Evolutionary conservation across 2,888 invertebrate species (phyloP).

Genomic region (Tachina fera): DNA sequence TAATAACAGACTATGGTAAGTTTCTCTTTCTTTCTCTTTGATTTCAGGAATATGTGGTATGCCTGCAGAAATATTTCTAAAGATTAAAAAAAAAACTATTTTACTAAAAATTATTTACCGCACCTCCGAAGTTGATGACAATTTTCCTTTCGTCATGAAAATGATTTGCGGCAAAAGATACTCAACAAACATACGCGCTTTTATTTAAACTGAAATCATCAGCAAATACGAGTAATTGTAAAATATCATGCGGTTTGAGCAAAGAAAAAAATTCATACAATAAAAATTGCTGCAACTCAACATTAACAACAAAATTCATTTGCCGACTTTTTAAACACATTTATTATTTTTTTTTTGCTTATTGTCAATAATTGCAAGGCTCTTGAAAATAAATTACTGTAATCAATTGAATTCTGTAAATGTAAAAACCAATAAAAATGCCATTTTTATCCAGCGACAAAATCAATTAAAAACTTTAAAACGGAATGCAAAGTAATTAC

Average conservation of each 20-base stretch:
- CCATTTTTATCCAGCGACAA: conserved; percentile 62
- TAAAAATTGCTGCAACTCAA: conserved; percentile 27
- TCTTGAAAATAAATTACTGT: conserved; percentile 71
- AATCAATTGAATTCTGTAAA: conserved; percentile 68
- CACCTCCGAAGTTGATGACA: neutral
- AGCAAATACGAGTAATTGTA: neutral
- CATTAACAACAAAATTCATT: conserved; percentile 37
- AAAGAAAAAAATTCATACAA: conserved; percentile 23
- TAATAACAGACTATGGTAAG: too few species aligned
- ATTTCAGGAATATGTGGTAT: too few species aligned
- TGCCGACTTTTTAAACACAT: conserved; percentile 39
- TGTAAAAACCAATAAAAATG: conserved; percentile 66
- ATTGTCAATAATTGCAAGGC: conserved; percentile 56
- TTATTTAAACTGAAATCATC: conserved; percentile 10
- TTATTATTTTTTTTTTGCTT: conserved; percentile 21
- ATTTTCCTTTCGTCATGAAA: neutral
- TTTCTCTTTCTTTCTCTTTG: too few species aligned
- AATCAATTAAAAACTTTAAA: conserved; percentile 68
- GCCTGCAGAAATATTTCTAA: too few species aligned
- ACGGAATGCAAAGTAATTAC: conserved; percentile 62
- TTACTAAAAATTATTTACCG: too few species aligned
- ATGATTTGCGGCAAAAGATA: neutral
- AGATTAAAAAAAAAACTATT: too few species aligned
- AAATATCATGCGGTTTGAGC: conserved; percentile 41
- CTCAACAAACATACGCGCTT: neutral